phyloP scores from a whole-genome alignment of 2,113 vertebrate genomes.

The Megaceryle maxima region DNA sequence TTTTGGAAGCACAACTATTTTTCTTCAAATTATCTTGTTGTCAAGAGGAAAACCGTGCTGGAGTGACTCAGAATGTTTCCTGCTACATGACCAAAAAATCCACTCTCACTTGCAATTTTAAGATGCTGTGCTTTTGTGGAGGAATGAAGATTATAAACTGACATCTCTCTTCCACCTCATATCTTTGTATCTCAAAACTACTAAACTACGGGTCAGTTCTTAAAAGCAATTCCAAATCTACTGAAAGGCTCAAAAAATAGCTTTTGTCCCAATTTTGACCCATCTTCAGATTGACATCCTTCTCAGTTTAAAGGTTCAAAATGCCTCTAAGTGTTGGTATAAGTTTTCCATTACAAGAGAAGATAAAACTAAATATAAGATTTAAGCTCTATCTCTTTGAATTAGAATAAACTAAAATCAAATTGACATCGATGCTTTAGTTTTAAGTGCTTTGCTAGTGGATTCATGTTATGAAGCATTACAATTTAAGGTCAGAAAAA shows the following conservation, averaged over 20 bases:
- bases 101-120: constrained; percentile 5
- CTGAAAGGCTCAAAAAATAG: not conserved
- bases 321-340: not conserved
- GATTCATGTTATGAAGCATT: not conserved
- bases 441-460: not conserved
- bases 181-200: not conserved
- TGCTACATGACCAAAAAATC: not conserved
- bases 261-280: not conserved
- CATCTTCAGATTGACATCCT: not conserved
- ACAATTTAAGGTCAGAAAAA: not conserved
- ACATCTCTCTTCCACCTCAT: not conserved
- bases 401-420: constrained; percentile 29
- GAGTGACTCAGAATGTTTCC: not conserved
- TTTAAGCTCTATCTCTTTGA: constrained; percentile 4
- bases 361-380: not conserved
- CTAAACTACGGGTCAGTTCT: not conserved
- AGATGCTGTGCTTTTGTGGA: not conserved
- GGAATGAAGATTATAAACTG: not conserved
- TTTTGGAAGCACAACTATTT: constrained; percentile 25
- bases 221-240: not conserved
- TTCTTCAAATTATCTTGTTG: constrained; percentile 44
- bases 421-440: not conserved
- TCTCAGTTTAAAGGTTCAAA: constrained; percentile 6
- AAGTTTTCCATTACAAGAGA: not conserved
- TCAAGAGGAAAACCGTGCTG: constrained; percentile 29